A percentile compares a stretch with the other conserved stretches of the same genome.
Evolutionary conservation across 2,113 vertebrate species (phyloP).

Genomic region (Struthio camelus): DNA sequence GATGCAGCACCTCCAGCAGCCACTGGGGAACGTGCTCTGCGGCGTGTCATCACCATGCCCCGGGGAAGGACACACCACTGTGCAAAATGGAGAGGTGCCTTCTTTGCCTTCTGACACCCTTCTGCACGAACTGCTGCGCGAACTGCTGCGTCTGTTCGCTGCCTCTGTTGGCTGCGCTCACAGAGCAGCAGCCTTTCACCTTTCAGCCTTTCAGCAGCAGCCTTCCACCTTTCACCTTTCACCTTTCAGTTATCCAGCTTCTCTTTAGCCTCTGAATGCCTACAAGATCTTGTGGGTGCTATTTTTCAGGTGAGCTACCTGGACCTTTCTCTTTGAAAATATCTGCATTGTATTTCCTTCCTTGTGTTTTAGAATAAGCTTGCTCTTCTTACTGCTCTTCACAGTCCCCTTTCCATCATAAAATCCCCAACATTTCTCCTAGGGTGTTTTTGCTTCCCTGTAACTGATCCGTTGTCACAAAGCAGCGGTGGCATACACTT

Average conservation of each 20-base stretch:
- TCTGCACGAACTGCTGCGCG: no score
- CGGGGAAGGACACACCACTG: no score
- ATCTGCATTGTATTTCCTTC: background rate
- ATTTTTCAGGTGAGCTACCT: background rate
- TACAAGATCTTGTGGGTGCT: background rate
- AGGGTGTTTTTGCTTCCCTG: background rate
- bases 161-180: no score
- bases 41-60: no score
- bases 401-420: background rate
- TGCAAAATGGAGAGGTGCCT: no score
- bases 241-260: background rate
- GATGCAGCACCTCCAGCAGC: no score
- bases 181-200: no score
- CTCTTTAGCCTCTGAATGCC: background rate
- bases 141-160: no score
- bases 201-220: no score
- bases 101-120: no score
- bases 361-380: background rate
- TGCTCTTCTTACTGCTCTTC: background rate
- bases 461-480: background rate
- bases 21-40: no score
- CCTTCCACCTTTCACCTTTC: no score
- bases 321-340: background rate
- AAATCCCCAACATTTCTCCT: background rate
- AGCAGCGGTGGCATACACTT: background rate